Conservation (phyloP, 35 echinoderm and acorn worm species). For the Hemicentrotus pulcherrimus region DNA sequence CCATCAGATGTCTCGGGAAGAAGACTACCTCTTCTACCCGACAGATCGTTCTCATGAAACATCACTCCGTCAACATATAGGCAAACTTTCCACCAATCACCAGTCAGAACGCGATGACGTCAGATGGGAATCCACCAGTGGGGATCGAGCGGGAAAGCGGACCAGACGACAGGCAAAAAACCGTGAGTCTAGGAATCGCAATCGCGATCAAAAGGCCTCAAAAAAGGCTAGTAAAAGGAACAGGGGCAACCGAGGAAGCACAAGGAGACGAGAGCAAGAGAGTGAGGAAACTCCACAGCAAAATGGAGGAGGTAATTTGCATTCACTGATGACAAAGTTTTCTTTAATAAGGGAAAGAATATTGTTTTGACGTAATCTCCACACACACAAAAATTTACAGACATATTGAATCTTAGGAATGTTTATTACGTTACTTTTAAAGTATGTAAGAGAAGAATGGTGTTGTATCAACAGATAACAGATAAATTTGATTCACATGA, state of each 20-base stretch:
- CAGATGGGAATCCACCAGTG: neutral
- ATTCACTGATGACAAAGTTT: conserved; percentile 1
- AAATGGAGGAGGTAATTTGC: conserved; percentile 3
- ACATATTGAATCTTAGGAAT: too few species aligned
- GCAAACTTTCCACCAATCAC: neutral
- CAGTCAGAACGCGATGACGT: neutral
- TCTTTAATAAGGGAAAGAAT: neutral
- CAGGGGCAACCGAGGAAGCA: neutral
- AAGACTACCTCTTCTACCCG: neutral
- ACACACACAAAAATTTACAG: neutral
- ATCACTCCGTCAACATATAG: neutral
- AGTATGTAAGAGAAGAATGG: too few species aligned
- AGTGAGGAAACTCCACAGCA: neutral
- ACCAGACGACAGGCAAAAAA: neutral
- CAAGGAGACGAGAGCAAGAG: neutral
- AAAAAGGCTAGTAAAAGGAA: neutral
- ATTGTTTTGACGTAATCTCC: too few species aligned
- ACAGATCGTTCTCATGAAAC: neutral
- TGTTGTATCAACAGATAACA: too few species aligned
- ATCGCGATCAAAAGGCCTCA: neutral
- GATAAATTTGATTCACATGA: too few species aligned
- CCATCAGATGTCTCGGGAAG: neutral
- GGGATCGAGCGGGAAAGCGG: neutral
- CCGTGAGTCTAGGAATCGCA: neutral
- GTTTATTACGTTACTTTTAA: too few species aligned